Percentiles rank a stretch among this genome's conserved stretches.
These are phyloP conservation scores for Chaunax sp. DNA, from an alignment of 2,797 vertebrate species.

Conservation along the genomic window DNA sequence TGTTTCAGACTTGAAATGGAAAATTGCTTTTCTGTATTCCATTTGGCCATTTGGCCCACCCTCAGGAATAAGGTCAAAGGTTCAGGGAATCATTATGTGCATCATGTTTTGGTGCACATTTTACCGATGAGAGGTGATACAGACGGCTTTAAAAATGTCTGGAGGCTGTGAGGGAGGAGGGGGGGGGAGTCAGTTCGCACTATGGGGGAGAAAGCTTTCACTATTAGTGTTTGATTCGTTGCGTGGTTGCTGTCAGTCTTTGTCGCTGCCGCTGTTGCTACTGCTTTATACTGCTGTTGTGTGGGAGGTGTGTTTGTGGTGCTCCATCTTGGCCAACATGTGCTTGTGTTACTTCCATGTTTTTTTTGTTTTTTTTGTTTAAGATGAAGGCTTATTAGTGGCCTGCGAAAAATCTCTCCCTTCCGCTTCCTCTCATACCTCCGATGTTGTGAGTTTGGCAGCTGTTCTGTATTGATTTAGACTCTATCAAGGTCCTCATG, in stretches of 20 bases:
- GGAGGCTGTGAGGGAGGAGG: constrained; percentile 17
- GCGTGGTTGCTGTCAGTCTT: constrained; percentile 43
- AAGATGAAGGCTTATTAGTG: constrained; percentile 38
- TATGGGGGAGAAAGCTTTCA: constrained; percentile 39
- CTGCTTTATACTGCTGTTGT: constrained; percentile 37
- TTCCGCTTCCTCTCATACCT: constrained; percentile 12
- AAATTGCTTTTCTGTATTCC: constrained; percentile 16
- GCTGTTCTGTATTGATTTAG: constrained; percentile 48
- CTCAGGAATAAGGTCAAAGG: constrained; percentile 4
- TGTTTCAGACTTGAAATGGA: neutral
- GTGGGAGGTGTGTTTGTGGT: constrained; percentile 39
- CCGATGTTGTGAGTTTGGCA: constrained; percentile 30
- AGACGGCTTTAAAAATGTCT: constrained; percentile 23
- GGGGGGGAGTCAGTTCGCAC: constrained; percentile 13
- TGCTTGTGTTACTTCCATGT: constrained; percentile 34
- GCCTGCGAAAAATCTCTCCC: constrained; percentile 44
- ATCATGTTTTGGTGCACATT: constrained; percentile 12
- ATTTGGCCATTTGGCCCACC: constrained; percentile 18
- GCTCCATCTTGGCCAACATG: constrained; percentile 35
- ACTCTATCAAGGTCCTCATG: constrained; percentile 19
- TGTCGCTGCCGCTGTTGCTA: constrained; percentile 4
- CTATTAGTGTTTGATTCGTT: constrained; percentile 48
- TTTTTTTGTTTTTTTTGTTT: too few species aligned
- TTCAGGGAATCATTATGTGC: constrained; percentile 27
- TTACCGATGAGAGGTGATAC: constrained; percentile 25